Base-by-base conservation (phyloP, 2,888 invertebrate species). In the Andrena praecox region DNA sequence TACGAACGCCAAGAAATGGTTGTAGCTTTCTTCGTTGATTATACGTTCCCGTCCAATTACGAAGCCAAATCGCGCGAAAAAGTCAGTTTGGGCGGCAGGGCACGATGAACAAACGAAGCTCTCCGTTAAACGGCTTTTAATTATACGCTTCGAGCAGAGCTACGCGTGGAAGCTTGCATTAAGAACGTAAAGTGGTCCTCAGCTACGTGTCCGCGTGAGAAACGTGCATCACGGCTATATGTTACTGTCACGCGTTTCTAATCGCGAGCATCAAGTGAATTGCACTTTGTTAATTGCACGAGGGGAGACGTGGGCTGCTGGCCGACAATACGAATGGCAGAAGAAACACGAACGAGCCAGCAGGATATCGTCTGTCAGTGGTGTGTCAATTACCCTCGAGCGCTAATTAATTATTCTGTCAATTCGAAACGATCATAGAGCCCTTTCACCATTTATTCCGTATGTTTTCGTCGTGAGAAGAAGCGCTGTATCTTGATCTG, bases 231-330 rank as follows among this genome's bases (percentile, higher is more conserved):
- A n/a, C 33, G 33, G 50, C 56, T 24, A 72, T 77, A 42, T 63
- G 56, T 72, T 50, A 68, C 77, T 63, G 77, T 72, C 80, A 68
- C 70, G 48, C 29, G 72, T 67, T 68, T 35, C 71, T 77, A 80
- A 77, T 77, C 68, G 52, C 10, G 35, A 63, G 68, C 72, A 71
- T 80, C 66, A 48, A 80, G 29, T n/a, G 72, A 68, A 69, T 56
- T 68, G 72, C 64, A 63, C 42, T 78, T 68, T 68, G 62, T 75
- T 78, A 74, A 78, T 74, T 78, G 67, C 63, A 35, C 54, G 16
- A 16, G 7, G 29, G 12, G 54, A n/a, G 24, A 54, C 52, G 77
- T 48, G 24, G 24, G 33, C 50, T 27, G 27, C 16, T 24, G 33
- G 6, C 31, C 20, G 33, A 71, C n/a, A 20, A 69, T 63, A 42